A percentile compares a stretch with the other conserved stretches of the same genome.
Conservation (phyloP, 2,888 invertebrate genomes). For the Amaurobius ferox region DNA sequence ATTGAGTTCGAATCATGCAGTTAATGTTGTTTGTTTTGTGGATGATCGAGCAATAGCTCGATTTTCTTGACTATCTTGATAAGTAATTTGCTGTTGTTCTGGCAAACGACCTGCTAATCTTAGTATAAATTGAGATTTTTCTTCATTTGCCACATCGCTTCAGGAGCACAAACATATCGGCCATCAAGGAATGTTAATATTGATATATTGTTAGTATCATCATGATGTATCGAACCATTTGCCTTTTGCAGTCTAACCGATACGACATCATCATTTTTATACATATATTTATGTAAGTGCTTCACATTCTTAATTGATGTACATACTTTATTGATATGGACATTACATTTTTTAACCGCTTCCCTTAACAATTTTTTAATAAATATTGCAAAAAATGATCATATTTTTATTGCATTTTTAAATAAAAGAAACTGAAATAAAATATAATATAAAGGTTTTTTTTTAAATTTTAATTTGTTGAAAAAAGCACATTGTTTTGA, state of each 20-base stretch:
- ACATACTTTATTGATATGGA: slow-evolving; percentile 12
- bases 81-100: slow-evolving; percentile 73
- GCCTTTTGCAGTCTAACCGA: neutral
- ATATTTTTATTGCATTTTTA: no score
- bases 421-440: no score
- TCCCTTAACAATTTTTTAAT: no score
- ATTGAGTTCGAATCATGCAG: slow-evolving; percentile 74
- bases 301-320: neutral
- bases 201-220: no score
- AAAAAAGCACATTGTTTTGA: no score
- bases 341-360: slow-evolving; percentile 2
- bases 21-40: slow-evolving; percentile 70
- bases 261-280: slow-evolving; percentile 17
- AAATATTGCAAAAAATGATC: no score
- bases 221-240: slow-evolving; percentile 25
- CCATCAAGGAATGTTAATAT: slow-evolving; percentile 27
- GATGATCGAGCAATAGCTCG: slow-evolving; percentile 52
- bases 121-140: slow-evolving; percentile 75
- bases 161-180: slow-evolving; percentile 39
- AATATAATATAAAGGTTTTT: no score
- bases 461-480: no score
- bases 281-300: slow-evolving; percentile 23
- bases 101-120: slow-evolving; percentile 77
- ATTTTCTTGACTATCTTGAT: slow-evolving; percentile 69
- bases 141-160: slow-evolving; percentile 49